Evolutionary conservation across 2,888 invertebrate species (phyloP).

Genomic region (Melieria crassipennis): DNA sequence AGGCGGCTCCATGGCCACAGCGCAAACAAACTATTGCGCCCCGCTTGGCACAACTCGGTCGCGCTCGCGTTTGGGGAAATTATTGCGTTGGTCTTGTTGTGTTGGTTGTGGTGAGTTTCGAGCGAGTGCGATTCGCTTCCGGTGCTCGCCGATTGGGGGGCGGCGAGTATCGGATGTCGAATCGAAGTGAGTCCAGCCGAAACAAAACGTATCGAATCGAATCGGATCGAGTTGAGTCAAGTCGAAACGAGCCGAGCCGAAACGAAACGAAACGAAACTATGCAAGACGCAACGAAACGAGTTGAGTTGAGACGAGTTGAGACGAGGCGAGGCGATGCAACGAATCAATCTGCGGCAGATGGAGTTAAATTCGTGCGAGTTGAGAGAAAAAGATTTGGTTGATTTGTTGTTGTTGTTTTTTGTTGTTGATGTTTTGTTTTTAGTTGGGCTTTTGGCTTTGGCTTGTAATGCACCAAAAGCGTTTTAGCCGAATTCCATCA

Average conservation of each 20-base stretch:
- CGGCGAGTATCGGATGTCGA: no score
- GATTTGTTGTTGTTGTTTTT: slow-evolving; percentile 22
- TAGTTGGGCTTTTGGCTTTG: slow-evolving; percentile 5
- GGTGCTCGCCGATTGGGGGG: background rate
- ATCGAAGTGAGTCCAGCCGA: no score
- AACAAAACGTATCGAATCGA: background rate
- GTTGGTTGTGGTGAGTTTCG: background rate
- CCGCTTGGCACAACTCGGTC: slow-evolving; percentile 51
- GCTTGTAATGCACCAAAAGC: background rate
- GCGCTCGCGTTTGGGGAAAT: slow-evolving; percentile 34
- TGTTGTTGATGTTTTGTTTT: slow-evolving; percentile 5
- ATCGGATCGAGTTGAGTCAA: background rate
- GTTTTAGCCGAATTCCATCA: slow-evolving; percentile 64
- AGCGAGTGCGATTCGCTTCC: background rate
- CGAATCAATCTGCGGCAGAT: slow-evolving; percentile 22
- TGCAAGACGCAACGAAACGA: background rate
- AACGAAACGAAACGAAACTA: background rate
- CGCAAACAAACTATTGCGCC: slow-evolving; percentile 44
- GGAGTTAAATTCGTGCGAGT: slow-evolving; percentile 20
- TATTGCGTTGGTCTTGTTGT: slow-evolving; percentile 40
- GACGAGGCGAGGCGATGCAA: slow-evolving; percentile 12
- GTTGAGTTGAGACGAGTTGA: slow-evolving; percentile 12
- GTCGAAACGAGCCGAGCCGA: background rate
- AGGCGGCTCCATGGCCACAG: slow-evolving; percentile 64
- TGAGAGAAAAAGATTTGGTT: slow-evolving; percentile 18